Evolutionary conservation across 2,113 vertebrate species (phyloP).

Genomic region (Ptyas mucosa): DNA sequence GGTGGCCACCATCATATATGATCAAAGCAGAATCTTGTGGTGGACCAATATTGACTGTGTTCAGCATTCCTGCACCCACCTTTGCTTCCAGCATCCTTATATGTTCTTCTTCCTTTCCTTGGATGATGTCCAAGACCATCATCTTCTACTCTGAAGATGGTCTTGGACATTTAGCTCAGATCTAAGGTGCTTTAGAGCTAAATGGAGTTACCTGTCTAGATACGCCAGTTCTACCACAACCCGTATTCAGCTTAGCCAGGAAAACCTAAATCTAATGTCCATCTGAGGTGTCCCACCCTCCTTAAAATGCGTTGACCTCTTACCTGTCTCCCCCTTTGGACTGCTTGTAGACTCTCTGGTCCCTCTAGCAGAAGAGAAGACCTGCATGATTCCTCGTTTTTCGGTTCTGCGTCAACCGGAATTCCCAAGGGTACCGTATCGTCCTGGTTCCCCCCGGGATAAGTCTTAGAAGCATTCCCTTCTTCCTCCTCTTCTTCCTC

Average conservation of each 20-base stretch:
- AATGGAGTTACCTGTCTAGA: background rate
- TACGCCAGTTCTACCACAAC: background rate
- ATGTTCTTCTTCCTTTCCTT: background rate
- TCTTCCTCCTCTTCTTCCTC: conserved; percentile 43
- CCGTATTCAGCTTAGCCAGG: background rate
- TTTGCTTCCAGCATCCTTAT: background rate
- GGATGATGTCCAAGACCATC: background rate
- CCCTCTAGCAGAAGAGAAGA: background rate
- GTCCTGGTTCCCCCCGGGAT: background rate
- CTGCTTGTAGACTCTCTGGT: background rate
- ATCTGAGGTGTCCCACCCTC: background rate
- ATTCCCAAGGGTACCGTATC: background rate
- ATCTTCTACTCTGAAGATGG: background rate
- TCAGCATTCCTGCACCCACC: background rate
- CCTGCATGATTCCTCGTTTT: conserved; percentile 1
- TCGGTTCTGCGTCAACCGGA: conserved; percentile 23
- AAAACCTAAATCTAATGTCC: background rate
- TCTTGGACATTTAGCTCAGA: background rate
- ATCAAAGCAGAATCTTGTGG: background rate
- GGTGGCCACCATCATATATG: background rate
- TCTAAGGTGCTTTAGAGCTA: background rate
- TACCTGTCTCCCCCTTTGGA: conserved; percentile 19
- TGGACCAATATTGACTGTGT: background rate
- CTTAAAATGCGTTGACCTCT: background rate
- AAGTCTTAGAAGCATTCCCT: background rate